Evolutionary conservation across 2,797 vertebrate species (phyloP).

Genomic region (Craterocephalus amniculus): DNA sequence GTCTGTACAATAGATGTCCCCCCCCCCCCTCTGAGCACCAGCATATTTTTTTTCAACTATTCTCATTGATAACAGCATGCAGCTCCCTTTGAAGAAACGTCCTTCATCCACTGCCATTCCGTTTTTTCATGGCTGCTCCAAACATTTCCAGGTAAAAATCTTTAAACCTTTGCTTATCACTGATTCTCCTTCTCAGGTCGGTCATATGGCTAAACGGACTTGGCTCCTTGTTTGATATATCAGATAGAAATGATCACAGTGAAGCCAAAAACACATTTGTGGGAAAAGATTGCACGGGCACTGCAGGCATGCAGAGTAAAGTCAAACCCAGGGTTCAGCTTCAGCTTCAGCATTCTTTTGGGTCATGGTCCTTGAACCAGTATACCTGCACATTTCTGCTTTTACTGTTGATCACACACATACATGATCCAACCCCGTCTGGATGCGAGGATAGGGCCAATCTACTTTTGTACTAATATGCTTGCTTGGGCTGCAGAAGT

Average conservation of each 20-base stretch:
- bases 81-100: not conserved
- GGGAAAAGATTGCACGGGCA: too few species aligned
- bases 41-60: not conserved
- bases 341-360: not conserved
- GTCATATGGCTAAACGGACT: too few species aligned
- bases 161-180: not conserved
- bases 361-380: too few species aligned
- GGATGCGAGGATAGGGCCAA: too few species aligned
- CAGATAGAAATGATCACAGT: not conserved
- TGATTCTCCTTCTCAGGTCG: not conserved
- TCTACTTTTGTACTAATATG: too few species aligned
- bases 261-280: not conserved
- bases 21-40: not conserved
- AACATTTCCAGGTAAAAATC: not conserved
- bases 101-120: not conserved
- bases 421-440: too few species aligned
- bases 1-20: not conserved
- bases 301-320: too few species aligned
- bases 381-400: too few species aligned
- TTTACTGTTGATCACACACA: too few species aligned
- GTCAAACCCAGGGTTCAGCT: too few species aligned
- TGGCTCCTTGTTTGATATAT: not conserved
- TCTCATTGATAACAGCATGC: not conserved
- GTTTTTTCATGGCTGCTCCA: not conserved
- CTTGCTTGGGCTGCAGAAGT: too few species aligned